Percentiles rank a stretch among this genome's conserved stretches.
phyloP scores from a whole-genome alignment of 1,140 invertebrate genomes.

The Bicyclus anynana region DNA sequence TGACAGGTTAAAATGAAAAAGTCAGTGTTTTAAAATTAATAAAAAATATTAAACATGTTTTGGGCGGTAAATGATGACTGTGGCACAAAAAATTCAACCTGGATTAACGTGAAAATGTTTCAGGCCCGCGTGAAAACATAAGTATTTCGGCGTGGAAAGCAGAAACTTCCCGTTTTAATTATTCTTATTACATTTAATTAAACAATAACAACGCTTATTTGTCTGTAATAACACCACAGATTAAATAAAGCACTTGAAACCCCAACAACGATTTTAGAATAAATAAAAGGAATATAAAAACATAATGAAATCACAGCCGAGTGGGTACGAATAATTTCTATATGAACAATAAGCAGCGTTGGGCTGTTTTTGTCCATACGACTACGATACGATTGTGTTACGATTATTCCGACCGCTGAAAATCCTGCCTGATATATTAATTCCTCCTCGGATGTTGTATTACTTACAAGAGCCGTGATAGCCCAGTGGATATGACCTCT shows the following conservation, averaged over 20 bases:
- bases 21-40: too few species aligned
- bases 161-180: not conserved
- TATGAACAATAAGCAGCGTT: constrained; percentile 9
- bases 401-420: not conserved
- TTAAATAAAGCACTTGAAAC: constrained; percentile 22
- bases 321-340: constrained; percentile 19
- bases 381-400: not conserved
- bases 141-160: too few species aligned
- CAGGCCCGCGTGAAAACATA: too few species aligned
- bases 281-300: constrained; percentile 25
- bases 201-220: constrained; percentile 19
- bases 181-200: constrained; percentile 12
- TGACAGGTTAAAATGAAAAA: too few species aligned
- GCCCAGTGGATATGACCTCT: too few species aligned
- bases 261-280: constrained; percentile 19
- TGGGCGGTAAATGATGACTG: too few species aligned
- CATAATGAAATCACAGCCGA: constrained; percentile 24
- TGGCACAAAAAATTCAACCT: too few species aligned
- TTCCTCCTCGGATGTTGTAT: too few species aligned
- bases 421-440: too few species aligned
- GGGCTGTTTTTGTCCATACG: not conserved
- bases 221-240: constrained; percentile 24
- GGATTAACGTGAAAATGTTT: too few species aligned
- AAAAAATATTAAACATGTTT: too few species aligned
- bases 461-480: too few species aligned